phyloP scores from a whole-genome alignment of 92 coral and sea anemone species.

The Zoanthus gigantus region DNA sequence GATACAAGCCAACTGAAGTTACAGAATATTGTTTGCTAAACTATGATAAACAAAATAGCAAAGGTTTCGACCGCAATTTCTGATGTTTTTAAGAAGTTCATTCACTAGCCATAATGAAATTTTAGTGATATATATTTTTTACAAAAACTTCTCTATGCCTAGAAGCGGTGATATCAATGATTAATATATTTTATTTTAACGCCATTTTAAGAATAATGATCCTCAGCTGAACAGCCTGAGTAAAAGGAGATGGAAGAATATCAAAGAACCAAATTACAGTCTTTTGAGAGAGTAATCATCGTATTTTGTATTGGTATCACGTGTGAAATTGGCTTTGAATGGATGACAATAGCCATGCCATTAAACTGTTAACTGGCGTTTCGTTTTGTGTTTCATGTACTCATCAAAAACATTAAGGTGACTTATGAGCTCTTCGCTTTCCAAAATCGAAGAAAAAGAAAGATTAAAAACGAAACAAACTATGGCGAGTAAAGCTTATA shows the following conservation, averaged over 20 bases:
- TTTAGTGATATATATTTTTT: neutral
- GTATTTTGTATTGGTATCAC: slow-evolving; percentile 44
- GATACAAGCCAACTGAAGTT: neutral
- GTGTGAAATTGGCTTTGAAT: slow-evolving; percentile 23
- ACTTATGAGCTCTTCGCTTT: neutral
- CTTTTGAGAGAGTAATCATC: slow-evolving; percentile 37
- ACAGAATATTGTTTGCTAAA: neutral
- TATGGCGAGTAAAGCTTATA: neutral
- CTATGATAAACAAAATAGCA: neutral
- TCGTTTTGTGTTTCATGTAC: neutral
- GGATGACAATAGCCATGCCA: slow-evolving; percentile 13
- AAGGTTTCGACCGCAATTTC: neutral
- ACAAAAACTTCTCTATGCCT: neutral
- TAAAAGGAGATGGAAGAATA: slow-evolving; percentile 41
- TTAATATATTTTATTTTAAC: slow-evolving; percentile 42
- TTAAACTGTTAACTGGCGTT: slow-evolving; percentile 6
- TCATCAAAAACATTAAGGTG: slow-evolving; percentile 19
- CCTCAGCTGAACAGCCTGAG: slow-evolving; percentile 72
- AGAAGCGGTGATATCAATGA: neutral
- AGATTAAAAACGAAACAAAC: neutral
- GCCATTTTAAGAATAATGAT: slow-evolving; percentile 41
- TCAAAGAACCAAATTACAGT: slow-evolving; percentile 41
- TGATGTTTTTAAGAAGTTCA: neutral
- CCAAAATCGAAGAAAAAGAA: neutral
- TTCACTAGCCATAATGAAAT: neutral